These are phyloP conservation scores for Campopleginae sp. DNA, from an alignment of 2,888 invertebrate genomes.

Conservation along the genomic window DNA sequence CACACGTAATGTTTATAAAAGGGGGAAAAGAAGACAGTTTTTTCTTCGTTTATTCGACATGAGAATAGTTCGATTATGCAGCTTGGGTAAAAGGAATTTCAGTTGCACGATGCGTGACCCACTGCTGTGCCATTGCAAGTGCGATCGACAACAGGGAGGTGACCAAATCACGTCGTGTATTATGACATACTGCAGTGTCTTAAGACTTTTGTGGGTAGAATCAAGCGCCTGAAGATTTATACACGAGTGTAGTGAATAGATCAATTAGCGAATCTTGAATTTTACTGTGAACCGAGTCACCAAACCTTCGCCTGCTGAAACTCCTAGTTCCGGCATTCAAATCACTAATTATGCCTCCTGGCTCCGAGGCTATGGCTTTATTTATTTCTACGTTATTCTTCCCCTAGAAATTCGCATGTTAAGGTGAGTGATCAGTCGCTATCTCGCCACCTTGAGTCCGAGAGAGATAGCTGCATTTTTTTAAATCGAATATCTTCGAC, in stretches of 20 bases:
- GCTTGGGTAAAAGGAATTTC: background rate
- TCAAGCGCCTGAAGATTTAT: background rate
- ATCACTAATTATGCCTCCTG: constrained; percentile 46
- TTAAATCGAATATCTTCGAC: no score
- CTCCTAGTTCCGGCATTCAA: constrained; percentile 54
- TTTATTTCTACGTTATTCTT: background rate
- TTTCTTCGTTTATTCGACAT: background rate
- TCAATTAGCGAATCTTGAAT: background rate
- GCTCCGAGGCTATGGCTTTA: background rate
- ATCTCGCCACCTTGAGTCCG: no score
- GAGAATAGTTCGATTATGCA: background rate
- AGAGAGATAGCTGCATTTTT: no score
- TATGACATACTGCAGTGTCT: background rate
- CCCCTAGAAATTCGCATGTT: background rate
- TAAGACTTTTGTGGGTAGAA: background rate
- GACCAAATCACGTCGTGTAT: background rate
- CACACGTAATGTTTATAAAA: constrained; percentile 4
- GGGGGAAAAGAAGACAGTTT: background rate
- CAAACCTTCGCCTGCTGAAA: constrained; percentile 2
- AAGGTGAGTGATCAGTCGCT: no score
- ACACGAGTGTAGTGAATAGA: background rate
- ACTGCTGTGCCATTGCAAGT: background rate
- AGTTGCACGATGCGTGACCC: background rate
- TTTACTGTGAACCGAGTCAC: background rate
- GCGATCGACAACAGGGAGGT: background rate